These are phyloP conservation scores for Meloidogyne chitwoodi DNA, from an alignment of 1,140 invertebrate species.

Conservation along the genomic window DNA sequence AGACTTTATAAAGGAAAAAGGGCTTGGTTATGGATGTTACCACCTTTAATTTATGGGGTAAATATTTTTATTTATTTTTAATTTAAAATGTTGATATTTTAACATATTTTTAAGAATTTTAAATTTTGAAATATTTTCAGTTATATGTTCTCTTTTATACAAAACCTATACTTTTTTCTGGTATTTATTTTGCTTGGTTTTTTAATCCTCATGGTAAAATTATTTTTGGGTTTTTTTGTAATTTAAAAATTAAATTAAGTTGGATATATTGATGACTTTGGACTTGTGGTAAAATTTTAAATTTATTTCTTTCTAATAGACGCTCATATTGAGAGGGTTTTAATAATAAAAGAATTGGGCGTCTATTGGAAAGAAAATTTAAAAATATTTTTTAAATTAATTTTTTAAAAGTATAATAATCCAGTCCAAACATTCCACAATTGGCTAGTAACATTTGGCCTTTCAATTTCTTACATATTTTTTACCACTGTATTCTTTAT, in stretches of 20 bases:
- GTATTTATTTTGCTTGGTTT: slow-evolving; percentile 26
- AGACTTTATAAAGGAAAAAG: neutral
- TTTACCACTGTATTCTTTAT: slow-evolving; percentile 11
- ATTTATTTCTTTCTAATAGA: neutral
- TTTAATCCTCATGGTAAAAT: slow-evolving; percentile 15
- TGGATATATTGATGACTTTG: slow-evolving; percentile 21
- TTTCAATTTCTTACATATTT: slow-evolving; percentile 1
- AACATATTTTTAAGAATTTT: too few species aligned
- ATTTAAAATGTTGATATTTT: too few species aligned
- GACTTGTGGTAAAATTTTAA: slow-evolving; percentile 1
- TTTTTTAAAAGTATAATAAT: slow-evolving; percentile 19
- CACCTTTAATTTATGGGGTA: neutral
- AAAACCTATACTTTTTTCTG: slow-evolving; percentile 12
- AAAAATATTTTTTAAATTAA: neutral
- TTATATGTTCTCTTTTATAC: slow-evolving; percentile 3
- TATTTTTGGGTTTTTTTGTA: too few species aligned
- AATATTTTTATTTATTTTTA: neutral
- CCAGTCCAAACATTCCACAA: slow-evolving; percentile 19
- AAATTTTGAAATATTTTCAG: too few species aligned
- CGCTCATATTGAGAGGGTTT: too few species aligned
- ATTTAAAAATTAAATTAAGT: neutral
- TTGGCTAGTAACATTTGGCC: slow-evolving; percentile 12
- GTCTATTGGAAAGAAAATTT: neutral
- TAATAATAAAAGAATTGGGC: neutral
- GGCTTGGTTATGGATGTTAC: slow-evolving; percentile 17